These are phyloP conservation scores for Torymus texanus DNA, from an alignment of 2,888 invertebrate genomes.

Conservation along the genomic window DNA sequence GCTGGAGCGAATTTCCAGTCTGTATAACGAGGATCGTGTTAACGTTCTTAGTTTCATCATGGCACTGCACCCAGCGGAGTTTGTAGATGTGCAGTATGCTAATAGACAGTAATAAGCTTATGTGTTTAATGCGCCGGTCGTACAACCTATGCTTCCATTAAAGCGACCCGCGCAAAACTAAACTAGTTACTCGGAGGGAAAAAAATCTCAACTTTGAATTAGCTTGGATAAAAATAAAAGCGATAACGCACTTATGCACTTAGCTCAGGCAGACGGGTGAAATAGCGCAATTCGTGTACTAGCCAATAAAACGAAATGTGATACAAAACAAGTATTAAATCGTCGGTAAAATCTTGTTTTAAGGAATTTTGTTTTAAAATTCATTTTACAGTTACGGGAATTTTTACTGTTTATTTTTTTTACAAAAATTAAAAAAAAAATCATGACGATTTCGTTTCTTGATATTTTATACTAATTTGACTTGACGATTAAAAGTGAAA, in stretches of 20 bases:
- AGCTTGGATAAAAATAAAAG: slow-evolving; percentile 11
- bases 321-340: too few relatives aligned
- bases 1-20: slow-evolving; percentile 40
- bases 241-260: not conserved
- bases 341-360: too few relatives aligned
- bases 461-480: too few relatives aligned
- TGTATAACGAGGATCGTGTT: slow-evolving; percentile 51
- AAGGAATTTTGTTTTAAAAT: too few relatives aligned
- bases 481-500: too few relatives aligned
- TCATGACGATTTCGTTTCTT: too few relatives aligned
- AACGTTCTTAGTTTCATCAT: slow-evolving; percentile 53
- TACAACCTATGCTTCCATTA: slow-evolving; percentile 47
- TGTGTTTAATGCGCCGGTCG: slow-evolving; percentile 47
- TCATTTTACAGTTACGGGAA: too few relatives aligned
- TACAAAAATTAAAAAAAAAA: too few relatives aligned
- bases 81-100: slow-evolving; percentile 52
- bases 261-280: too few relatives aligned
- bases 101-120: slow-evolving; percentile 55
- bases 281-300: too few relatives aligned
- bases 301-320: too few relatives aligned
- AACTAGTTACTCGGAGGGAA: slow-evolving; percentile 16
- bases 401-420: too few relatives aligned
- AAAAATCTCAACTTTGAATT: slow-evolving; percentile 22
- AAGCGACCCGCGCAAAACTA: slow-evolving; percentile 27
- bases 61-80: slow-evolving; percentile 50